Conservation (phyloP, 2,797 vertebrate species). For the Benthosema pterotum region DNA sequence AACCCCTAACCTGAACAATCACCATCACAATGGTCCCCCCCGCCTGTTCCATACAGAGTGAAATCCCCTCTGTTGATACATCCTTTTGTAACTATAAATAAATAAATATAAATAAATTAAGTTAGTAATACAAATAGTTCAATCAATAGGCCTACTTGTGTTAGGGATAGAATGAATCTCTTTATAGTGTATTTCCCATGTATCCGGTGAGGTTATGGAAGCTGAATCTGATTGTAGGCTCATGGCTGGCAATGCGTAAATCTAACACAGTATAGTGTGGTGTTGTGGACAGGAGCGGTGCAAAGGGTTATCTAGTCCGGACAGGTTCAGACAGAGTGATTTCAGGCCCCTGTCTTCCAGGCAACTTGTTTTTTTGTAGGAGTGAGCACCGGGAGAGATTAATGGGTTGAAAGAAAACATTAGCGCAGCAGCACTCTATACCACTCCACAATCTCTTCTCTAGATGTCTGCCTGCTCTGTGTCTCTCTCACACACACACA, state of each 20-base stretch:
- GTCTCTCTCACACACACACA: constrained; percentile 4
- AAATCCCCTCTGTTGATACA: background rate
- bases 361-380: constrained; percentile 54
- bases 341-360: constrained; percentile 53
- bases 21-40: no score
- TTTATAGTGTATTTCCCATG: background rate
- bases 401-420: constrained; percentile 67
- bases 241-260: constrained; percentile 58
- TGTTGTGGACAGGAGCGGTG: constrained; percentile 31
- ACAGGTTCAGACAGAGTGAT: constrained; percentile 67
- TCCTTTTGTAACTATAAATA: background rate
- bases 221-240: constrained; percentile 11
- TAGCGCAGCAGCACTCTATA: constrained; percentile 30
- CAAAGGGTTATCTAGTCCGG: constrained; percentile 43
- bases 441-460: constrained; percentile 48
- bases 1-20: no score
- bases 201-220: constrained; percentile 29
- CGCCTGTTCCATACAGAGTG: no score
- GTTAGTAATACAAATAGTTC: no score
- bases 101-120: no score
- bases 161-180: no score
- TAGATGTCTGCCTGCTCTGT: constrained; percentile 34
- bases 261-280: constrained; percentile 37
- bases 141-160: no score
- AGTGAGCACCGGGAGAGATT: constrained; percentile 64